Evolutionary conservation across 2,113 vertebrate genomes (phyloP), one percentile per base, ranked within the genome.

Genomic region (Fulica atra): DNA sequence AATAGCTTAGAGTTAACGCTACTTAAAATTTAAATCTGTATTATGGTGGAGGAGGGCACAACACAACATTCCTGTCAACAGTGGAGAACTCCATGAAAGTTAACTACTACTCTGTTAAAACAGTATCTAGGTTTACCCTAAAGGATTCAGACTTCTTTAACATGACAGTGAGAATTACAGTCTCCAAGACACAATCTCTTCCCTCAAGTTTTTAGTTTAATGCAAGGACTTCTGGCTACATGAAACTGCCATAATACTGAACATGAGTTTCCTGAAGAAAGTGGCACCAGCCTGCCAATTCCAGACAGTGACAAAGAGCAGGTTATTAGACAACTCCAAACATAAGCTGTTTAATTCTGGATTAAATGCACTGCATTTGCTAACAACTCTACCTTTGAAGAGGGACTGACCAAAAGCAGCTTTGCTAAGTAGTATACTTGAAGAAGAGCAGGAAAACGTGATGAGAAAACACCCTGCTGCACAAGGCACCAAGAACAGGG

Each of bases 1-100:
- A 51, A 44, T 23, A 18, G 10, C 35, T 38, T 29, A 25, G 21
- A 56, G 61, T 18, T 17, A 77, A 48, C 50, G 16, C 12, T 33
- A 82, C 50, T 31, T 35, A 56, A 63, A 77, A 35, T 23, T 18
- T 19, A 78, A 77, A 81, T 29, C 24, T 46, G 9, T 23, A 51
- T 64, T 66, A 66, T 25, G 2, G 1, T 29, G 2, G 2, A 18
- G 1, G 3, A 3, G 3, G 1, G 51, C 36, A 71, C 15, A 70
- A 66, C 6, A 63, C 8, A 61, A 26, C 17, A 46, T 46, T 57
- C 33, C 16, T 50, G 24, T 26, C 33, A 4, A 42, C 0, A 59
- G 9, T 4, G 7, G 6, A 77, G 33, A 89, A 54, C 13, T 18
- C 9, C 11, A 33, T 16, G 10, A 70, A 56, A 8, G 11, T 74